Base-by-base conservation (phyloP, 2,888 invertebrate species). In the Leptopilina drosophilae region DNA sequence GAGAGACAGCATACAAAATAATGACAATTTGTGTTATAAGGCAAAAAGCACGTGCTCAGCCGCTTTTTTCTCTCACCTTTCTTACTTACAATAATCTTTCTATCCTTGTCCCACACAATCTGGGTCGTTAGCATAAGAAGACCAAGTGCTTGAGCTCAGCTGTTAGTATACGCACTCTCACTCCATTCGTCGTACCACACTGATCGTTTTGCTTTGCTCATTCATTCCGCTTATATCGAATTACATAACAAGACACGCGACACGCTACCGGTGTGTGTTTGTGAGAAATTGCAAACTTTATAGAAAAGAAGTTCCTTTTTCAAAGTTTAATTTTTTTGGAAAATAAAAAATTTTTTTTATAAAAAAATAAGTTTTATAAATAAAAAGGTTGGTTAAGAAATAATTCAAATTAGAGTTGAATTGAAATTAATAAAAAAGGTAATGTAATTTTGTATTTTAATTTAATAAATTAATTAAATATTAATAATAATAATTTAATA, bases 71-170 rank as follows among this genome's bases (percentile, higher is more conserved):
- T 77, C 81, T 49, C 4, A 80, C 81, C 81, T 78, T 81, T 81
- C 80, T 82, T 77, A 66, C 75, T 77, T 66, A 80, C 78, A 49
- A 49, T 11, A 49, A 49, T 78, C 67, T 80, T 77, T 75, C 77
- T 7, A 62, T 56, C 64, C 64, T 78, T 77, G 81, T 82, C 64
- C 15, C 76, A 49, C 64, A 83, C 83, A 49, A 82, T 85, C 82
- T 83, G 81, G 84, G 86, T 89, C 88, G 87, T 89, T 88, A 88
- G 88, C 90, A 90, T 91, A 90, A 90, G 90, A 91, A 89, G 87
- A 87, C 87, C 86, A 86, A 88, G 87, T 87, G 90, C 86, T 88
- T 88, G 83, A 87, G 87, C 86, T 85, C 86, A 82, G 84, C 87
- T 84, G 86, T 88, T 49, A 88, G 88, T 90, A 89, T 90, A 86